Evolutionary conservation across 2,888 invertebrate genomes (phyloP), one percentile per base, ranked within the genome.

Genomic region (Seladonia tumulorum): DNA sequence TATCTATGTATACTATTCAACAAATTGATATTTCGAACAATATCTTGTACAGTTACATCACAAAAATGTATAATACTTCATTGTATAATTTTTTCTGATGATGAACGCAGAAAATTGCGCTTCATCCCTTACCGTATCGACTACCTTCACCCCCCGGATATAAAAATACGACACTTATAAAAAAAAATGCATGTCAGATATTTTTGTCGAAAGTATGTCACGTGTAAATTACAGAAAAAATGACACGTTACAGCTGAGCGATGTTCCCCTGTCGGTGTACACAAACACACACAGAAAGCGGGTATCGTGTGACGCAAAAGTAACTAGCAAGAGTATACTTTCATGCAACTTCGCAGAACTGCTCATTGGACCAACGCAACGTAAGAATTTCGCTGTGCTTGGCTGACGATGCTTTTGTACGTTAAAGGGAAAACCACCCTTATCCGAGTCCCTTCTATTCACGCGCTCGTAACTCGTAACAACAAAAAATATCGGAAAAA

Each of bases 401-500:
- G 18, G 63, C 16, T 35, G 63, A 1, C 63, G 29, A 18, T 18
- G 63, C 63, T 29, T 63, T 35, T 63, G 29, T 3, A 3, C 29
- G 1, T 63, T 63, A 63, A 63, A 63, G 29, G 63, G 63, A 63
- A 35, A 63, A 18, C 63, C 29, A 63, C 63, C 63, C 63, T 63
- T 63, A 35, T 63, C 63, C 57, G n/a, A 57, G 57, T 8, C 35
- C 29, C 63, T 63, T 29, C 18, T 63, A 63, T 63, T 63, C 18
- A 63, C 18, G 29, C 18, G 63, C 63, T 63, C 18, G 35, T 29
- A 63, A 63, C 63, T 63, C 29, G 63, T 29, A 63, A 63, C 63
- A 29, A 63, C 63, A 63, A 63, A 63, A 63, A 63, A 63, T 63
- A 63, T 63, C 8, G 63, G 63, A 63, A 29, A 63, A 63, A 18